Evolutionary conservation across 2,797 vertebrate genomes (phyloP).

Genomic region (Artibeus lituratus): DNA sequence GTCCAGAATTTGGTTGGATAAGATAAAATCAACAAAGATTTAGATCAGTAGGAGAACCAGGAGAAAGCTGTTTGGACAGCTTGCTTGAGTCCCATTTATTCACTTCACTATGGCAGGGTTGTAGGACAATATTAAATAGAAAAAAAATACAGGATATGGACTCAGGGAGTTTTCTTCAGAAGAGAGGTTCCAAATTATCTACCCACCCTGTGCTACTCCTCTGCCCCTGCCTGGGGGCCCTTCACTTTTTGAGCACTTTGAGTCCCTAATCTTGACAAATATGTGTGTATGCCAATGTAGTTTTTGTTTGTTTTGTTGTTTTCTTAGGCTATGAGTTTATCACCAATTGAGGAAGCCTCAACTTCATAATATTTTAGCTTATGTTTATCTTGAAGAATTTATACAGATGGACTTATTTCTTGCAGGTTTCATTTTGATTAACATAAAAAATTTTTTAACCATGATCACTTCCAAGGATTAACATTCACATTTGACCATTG

Average conservation of each 20-base stretch:
- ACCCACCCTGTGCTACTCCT: neutral
- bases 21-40: neutral
- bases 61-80: neutral
- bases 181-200: neutral
- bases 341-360: neutral
- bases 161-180: neutral
- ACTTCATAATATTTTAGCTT: neutral
- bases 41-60: neutral
- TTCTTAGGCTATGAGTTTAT: neutral
- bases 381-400: neutral
- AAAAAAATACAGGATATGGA: neutral
- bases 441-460: neutral
- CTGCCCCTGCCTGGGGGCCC: too few relatives aligned
- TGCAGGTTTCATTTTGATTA: slow-evolving; percentile 23
- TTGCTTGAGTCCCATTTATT: neutral
- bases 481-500: neutral
- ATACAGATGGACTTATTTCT: neutral
- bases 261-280: neutral
- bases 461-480: neutral
- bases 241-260: neutral
- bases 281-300: neutral
- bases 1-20: neutral
- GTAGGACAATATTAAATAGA: neutral
- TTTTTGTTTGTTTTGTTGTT: neutral
- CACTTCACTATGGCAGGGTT: neutral